Percentiles rank a stretch among this genome's conserved stretches.
These are phyloP conservation scores for Maconellicoccus hirsutus DNA, from an alignment of 1,140 invertebrate species.

Conservation along the genomic window DNA sequence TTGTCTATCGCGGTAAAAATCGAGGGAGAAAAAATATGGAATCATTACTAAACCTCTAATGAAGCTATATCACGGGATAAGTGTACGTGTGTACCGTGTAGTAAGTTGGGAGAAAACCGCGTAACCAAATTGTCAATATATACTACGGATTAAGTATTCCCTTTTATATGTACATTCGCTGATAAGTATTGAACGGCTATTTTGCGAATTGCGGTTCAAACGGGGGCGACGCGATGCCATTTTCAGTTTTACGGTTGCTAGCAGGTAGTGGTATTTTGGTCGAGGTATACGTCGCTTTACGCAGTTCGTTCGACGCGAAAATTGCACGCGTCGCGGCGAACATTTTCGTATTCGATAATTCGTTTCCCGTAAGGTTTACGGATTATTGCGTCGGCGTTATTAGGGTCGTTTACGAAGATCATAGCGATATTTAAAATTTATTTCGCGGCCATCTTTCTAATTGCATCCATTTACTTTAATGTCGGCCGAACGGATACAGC, in stretches of 20 bases:
- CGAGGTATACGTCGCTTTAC: neutral
- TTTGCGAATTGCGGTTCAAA: neutral
- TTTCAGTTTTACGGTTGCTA: neutral
- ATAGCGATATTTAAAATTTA: constrained; percentile 10
- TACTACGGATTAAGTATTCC: constrained; percentile 4
- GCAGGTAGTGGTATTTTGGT: neutral
- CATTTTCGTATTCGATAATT: neutral
- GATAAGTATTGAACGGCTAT: constrained; percentile 8
- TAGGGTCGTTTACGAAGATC: neutral
- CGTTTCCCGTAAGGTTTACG: neutral
- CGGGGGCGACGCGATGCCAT: neutral
- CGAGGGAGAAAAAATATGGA: too few relatives aligned
- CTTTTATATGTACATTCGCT: neutral
- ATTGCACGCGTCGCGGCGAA: neutral
- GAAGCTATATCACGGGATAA: neutral
- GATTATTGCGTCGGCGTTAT: neutral
- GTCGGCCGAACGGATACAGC: neutral
- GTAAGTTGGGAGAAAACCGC: neutral
- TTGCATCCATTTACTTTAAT: constrained; percentile 9
- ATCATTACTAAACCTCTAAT: neutral
- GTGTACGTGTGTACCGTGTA: neutral
- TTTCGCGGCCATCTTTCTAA: constrained; percentile 2
- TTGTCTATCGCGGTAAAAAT: too few relatives aligned
- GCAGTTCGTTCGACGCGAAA: neutral
- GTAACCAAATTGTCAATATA: constrained; percentile 5